phyloP scores from a whole-genome alignment of 2,797 vertebrate genomes.

The Steatocranus sp. region DNA sequence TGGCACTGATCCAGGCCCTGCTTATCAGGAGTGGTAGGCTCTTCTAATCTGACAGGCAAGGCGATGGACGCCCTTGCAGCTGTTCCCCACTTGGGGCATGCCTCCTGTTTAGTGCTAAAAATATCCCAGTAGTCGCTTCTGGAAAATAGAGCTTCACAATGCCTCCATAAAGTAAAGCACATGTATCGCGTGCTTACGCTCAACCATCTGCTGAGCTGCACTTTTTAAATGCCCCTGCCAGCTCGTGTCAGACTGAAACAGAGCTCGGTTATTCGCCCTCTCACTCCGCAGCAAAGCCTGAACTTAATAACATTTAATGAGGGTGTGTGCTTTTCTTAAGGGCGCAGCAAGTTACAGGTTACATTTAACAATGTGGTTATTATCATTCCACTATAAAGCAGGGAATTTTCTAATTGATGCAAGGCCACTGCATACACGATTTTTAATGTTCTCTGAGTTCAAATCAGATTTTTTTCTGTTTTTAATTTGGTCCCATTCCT shows the following conservation, averaged over 20 bases:
- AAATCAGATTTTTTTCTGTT: not conserved
- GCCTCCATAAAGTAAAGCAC: constrained; percentile 41
- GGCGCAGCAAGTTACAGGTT: constrained; percentile 26
- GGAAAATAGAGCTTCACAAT: constrained; percentile 30
- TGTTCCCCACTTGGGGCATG: constrained; percentile 69
- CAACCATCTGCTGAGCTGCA: not conserved
- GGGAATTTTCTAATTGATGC: not conserved
- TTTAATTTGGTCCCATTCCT: not conserved
- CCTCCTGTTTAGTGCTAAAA: constrained; percentile 74
- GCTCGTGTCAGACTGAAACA: constrained; percentile 21
- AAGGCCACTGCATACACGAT: not conserved
- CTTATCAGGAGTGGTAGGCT: constrained; percentile 60
- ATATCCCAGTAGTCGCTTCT: constrained; percentile 63
- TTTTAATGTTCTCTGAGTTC: not conserved
- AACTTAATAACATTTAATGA: constrained; percentile 51
- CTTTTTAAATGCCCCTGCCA: constrained; percentile 10
- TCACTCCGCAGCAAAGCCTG: constrained; percentile 22
- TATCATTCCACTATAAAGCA: not conserved
- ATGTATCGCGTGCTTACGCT: not conserved
- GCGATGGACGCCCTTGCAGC: constrained; percentile 67
- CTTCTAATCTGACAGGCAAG: constrained; percentile 70
- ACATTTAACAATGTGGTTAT: constrained; percentile 19
- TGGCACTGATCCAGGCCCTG: constrained; percentile 52
- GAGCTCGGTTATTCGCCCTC: constrained; percentile 15
- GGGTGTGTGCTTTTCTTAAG: constrained; percentile 41